A percentile compares a stretch with the other conserved stretches of the same genome.
Evolutionary conservation across 2,113 vertebrate species (phyloP).

Genomic region (Leuciscus idus): DNA sequence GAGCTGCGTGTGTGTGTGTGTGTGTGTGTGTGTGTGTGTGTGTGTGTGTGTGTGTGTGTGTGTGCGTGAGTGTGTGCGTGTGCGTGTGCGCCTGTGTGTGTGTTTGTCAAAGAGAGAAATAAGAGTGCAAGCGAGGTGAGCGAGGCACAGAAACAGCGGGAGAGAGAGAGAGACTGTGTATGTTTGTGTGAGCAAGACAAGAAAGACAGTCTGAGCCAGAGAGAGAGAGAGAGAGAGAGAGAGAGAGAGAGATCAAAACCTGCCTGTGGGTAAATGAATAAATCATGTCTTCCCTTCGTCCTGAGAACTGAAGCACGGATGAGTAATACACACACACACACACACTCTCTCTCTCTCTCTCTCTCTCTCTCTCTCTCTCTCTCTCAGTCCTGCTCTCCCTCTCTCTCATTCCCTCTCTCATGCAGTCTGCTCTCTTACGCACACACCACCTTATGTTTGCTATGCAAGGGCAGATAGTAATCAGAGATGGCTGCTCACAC

Average conservation of each 20-base stretch:
- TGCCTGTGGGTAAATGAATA: conserved; percentile 66
- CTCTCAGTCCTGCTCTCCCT: conserved; percentile 3
- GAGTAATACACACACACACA: conserved; percentile 56
- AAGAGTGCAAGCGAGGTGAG: conserved; percentile 48
- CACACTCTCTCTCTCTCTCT: not conserved
- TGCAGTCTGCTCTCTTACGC: conserved; percentile 29
- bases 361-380: conserved; percentile 5
- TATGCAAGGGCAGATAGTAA: conserved; percentile 60
- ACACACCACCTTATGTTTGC: conserved; percentile 38
- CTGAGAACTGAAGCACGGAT: conserved; percentile 63
- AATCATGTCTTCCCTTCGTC: conserved; percentile 64
- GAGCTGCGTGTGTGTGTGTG: conserved; percentile 31
- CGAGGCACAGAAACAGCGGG: conserved; percentile 51
- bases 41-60: conserved; percentile 34
- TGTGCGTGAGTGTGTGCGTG: not conserved
- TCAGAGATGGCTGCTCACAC: conserved; percentile 48
- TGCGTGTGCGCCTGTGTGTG: conserved; percentile 3
- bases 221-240: conserved; percentile 46
- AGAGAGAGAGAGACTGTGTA: conserved; percentile 46
- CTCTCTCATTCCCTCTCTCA: conserved; percentile 31
- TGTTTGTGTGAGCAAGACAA: conserved; percentile 43
- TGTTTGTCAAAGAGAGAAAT: conserved; percentile 49
- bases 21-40: conserved; percentile 34
- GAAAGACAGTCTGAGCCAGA: conserved; percentile 25
- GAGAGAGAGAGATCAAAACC: conserved; percentile 62